A percentile compares a stretch with the other conserved stretches of the same genome.
Conservation (phyloP, 2,797 vertebrate species). For the Champsocephalus esox region DNA sequence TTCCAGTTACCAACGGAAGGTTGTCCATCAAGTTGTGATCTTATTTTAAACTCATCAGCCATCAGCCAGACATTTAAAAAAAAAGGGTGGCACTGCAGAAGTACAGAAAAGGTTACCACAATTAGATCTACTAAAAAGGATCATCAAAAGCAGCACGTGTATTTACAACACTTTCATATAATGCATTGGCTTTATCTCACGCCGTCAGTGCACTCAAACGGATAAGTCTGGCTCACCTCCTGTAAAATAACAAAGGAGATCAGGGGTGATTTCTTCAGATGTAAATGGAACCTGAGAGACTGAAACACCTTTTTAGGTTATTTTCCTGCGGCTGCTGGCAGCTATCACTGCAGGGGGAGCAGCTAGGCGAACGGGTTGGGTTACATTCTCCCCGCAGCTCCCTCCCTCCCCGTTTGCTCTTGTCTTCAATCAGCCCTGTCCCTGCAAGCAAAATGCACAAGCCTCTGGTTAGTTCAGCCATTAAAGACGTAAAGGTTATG, state of each 20-base stretch:
- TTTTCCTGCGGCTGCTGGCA: constrained; percentile 51
- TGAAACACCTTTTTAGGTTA: constrained; percentile 47
- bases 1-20: constrained; percentile 16
- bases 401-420: constrained; percentile 60
- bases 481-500: constrained; percentile 57
- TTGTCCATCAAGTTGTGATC: background rate
- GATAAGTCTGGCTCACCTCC: background rate
- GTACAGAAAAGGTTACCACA: background rate
- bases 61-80: too few species aligned
- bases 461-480: constrained; percentile 59
- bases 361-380: constrained; percentile 79
- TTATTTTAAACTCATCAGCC: too few species aligned
- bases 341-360: constrained; percentile 54
- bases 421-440: constrained; percentile 78
- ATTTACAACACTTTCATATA: background rate
- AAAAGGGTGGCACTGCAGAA: background rate
- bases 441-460: constrained; percentile 69
- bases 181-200: background rate
- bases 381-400: constrained; percentile 77
- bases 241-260: constrained; percentile 17
- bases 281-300: constrained; percentile 21
- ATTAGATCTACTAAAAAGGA: too few species aligned
- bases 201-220: background rate
- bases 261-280: constrained; percentile 13
- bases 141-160: too few species aligned